Evolutionary conservation across 2,113 vertebrate species (phyloP).

Genomic region (rabbit (Oryctolagus cuniculus)): mOryCun1.1 NC_091444.1:27375501-27376000

Average conservation of each 20-base stretch:
- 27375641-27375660: slow-evolving; percentile 73
- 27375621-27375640: slow-evolving; percentile 74
- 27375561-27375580: slow-evolving; percentile 71
- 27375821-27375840: slow-evolving; percentile 86
- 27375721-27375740: slow-evolving; percentile 84
- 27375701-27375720: slow-evolving; percentile 81
- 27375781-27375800: slow-evolving; percentile 83
- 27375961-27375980: slow-evolving; percentile 49
- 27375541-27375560: slow-evolving; percentile 75
- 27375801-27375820: slow-evolving; percentile 86
- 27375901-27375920: slow-evolving; percentile 80
- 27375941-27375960: slow-evolving; percentile 87
- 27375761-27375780: slow-evolving; percentile 82
- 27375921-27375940: slow-evolving; percentile 86
- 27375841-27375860: slow-evolving; percentile 80
- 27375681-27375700: slow-evolving; percentile 80
- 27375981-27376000: neutral
- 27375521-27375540: slow-evolving; percentile 76
- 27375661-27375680: slow-evolving; percentile 74
- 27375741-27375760: slow-evolving; percentile 83
- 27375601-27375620: slow-evolving; percentile 74
- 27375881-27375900: slow-evolving; percentile 83
- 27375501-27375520: slow-evolving; percentile 66
- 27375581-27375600: slow-evolving; percentile 82
- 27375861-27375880: slow-evolving; percentile 80